Evolutionary conservation across 1,140 invertebrate genomes (phyloP).

Genomic region (Aphaenogaster rudis): DNA sequence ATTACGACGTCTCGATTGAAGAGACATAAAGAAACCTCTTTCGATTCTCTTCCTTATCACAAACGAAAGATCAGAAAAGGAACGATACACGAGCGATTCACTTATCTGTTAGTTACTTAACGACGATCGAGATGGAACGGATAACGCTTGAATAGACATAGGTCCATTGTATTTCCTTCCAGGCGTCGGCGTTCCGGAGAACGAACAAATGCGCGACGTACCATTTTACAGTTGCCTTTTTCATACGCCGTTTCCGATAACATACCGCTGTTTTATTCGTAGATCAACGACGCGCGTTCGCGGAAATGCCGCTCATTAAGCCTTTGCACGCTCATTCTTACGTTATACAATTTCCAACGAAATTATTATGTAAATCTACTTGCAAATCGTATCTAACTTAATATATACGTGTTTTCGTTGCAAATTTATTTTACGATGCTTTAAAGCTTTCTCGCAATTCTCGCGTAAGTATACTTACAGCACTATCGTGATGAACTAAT

Average conservation of each 20-base stretch:
- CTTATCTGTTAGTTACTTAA: conserved; percentile 57
- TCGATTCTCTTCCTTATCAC: conserved; percentile 17
- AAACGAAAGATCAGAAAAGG: conserved; percentile 11
- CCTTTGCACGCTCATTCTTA: neutral
- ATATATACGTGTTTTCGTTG: neutral
- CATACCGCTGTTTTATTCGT: conserved; percentile 13
- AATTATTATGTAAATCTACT: conserved; percentile 19
- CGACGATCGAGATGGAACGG: conserved; percentile 32
- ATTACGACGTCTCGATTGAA: neutral
- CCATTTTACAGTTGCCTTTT: conserved; percentile 64
- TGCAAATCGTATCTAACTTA: neutral
- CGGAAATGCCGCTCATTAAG: conserved; percentile 31
- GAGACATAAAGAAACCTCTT: conserved; percentile 19
- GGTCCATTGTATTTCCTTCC: conserved; percentile 43
- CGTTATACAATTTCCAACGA: conserved; percentile 26
- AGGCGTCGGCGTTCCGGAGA: conserved; percentile 53
- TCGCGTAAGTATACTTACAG: no score
- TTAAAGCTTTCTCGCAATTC: neutral
- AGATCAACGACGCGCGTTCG: neutral
- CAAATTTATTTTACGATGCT: neutral
- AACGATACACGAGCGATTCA: conserved; percentile 9
- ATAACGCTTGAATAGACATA: conserved; percentile 50
- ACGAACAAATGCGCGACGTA: conserved; percentile 67
- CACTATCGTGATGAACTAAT: neutral
- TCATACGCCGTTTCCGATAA: conserved; percentile 63